phyloP scores from a whole-genome alignment of 2,113 vertebrate species.

The Chloebia gouldiae region DNA sequence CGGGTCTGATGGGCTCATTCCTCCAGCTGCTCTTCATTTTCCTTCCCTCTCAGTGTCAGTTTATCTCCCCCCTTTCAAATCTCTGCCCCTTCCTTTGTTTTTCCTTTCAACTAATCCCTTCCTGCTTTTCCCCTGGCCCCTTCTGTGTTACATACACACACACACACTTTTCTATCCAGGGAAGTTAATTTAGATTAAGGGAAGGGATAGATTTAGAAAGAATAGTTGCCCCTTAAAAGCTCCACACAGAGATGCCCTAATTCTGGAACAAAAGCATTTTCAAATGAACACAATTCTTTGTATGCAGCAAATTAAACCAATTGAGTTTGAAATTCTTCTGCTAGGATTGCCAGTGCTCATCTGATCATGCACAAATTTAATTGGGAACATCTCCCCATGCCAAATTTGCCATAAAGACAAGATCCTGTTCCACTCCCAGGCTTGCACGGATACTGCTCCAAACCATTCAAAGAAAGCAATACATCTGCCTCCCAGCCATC shows the following conservation, averaged over 20 bases:
- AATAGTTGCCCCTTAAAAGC: not conserved
- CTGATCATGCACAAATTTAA: constrained; percentile 41
- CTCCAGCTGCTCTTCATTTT: constrained; percentile 24
- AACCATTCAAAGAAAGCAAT: constrained; percentile 44
- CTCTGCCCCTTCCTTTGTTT: constrained; percentile 45
- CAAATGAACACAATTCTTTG: not conserved
- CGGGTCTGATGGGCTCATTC: accelerated
- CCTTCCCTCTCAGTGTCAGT: not conserved
- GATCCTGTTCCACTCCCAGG: constrained; percentile 30
- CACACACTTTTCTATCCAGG: not conserved
- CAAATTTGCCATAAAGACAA: constrained; percentile 60
- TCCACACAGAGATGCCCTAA: not conserved
- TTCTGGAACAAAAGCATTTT: constrained; percentile 41
- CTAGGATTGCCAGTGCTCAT: constrained; percentile 31
- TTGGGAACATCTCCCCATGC: constrained; percentile 41
- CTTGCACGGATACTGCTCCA: not conserved
- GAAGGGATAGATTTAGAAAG: constrained; percentile 1
- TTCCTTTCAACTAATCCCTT: constrained; percentile 53
- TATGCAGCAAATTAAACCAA: not conserved
- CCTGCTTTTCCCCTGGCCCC: constrained; percentile 28
- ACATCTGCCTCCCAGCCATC: constrained; percentile 30
- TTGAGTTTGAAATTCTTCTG: constrained; percentile 2
- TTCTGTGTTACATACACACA: constrained; percentile 2
- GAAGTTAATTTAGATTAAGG: constrained; percentile 42
- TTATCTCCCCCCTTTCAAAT: not conserved